These are phyloP conservation scores for Pseudorectes ferrugineus DNA, from an alignment of 2,113 vertebrate genomes.

Conservation along the genomic window DNA sequence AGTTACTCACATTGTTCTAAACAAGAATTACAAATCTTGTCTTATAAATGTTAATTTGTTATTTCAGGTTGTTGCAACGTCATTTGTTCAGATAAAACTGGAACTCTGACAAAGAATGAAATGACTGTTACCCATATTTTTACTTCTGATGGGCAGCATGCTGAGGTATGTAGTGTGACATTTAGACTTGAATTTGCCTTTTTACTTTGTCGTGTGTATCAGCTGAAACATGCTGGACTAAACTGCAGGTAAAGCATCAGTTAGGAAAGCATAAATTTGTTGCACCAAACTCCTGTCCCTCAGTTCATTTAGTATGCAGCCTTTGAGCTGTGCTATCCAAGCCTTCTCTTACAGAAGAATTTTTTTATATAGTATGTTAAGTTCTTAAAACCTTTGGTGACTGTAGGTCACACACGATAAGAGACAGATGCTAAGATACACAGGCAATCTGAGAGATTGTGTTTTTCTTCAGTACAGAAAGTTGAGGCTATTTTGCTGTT, in stretches of 20 bases:
- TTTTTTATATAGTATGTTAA: background rate
- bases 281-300: background rate
- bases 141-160: slow-evolving; percentile 89
- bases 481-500: background rate
- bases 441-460: background rate
- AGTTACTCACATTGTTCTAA: background rate
- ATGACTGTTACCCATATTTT: slow-evolving; percentile 97
- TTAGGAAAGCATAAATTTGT: background rate
- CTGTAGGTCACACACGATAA: background rate
- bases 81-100: slow-evolving; percentile 98
- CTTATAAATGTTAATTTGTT: background rate
- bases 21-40: background rate
- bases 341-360: background rate
- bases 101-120: slow-evolving; percentile 97
- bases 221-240: background rate
- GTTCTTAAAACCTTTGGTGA: background rate
- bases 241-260: background rate
- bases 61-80: slow-evolving; percentile 94
- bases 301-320: background rate
- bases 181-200: background rate
- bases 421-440: background rate
- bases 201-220: background rate
- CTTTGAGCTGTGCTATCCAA: background rate
- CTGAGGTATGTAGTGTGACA: slow-evolving; percentile 78
- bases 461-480: background rate